phyloP scores from a whole-genome alignment of 2,113 vertebrate species.

The Syngnathoides biaculeatus region DNA sequence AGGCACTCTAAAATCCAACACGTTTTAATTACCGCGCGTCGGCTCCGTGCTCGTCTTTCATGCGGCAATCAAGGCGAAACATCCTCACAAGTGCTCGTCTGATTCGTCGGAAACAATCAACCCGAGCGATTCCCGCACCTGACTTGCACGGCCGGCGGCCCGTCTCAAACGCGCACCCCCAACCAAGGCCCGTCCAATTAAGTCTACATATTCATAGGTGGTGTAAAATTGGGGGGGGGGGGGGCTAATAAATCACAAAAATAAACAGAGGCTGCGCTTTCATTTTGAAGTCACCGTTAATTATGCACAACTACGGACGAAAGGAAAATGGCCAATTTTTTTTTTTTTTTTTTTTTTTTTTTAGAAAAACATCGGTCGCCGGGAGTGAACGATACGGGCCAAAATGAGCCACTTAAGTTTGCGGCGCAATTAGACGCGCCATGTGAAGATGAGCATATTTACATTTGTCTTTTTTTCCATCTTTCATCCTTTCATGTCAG shows the following conservation, averaged over 20 bases:
- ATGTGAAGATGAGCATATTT: constrained; percentile 60
- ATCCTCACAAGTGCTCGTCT: constrained; percentile 94
- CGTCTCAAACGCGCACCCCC: constrained; percentile 51
- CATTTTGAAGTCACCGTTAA: constrained; percentile 70
- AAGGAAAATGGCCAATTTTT: constrained; percentile 73
- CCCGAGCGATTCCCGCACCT: constrained; percentile 87
- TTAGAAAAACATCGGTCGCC: constrained; percentile 59
- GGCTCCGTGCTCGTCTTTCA: constrained; percentile 91
- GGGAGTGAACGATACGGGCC: constrained; percentile 67
- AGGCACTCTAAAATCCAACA: constrained; percentile 84
- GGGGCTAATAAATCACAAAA: constrained; percentile 20
- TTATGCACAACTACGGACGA: constrained; percentile 66
- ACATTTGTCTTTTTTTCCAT: constrained; percentile 42
- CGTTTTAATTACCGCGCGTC: constrained; percentile 98
- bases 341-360: constrained; percentile 64
- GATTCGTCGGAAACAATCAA: constrained; percentile 96
- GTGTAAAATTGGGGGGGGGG: constrained; percentile 21
- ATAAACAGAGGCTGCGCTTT: constrained; percentile 53
- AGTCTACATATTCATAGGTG: constrained; percentile 68
- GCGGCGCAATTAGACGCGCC: constrained; percentile 61
- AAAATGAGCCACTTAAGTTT: constrained; percentile 68
- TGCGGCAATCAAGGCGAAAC: constrained; percentile 91
- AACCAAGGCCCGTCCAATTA: constrained; percentile 65
- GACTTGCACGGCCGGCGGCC: constrained; percentile 82
- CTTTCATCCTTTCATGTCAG: constrained; percentile 58